Evolutionary conservation across 2,888 invertebrate species (phyloP).

Genomic region (Scaptomyza caliginosa): DNA sequence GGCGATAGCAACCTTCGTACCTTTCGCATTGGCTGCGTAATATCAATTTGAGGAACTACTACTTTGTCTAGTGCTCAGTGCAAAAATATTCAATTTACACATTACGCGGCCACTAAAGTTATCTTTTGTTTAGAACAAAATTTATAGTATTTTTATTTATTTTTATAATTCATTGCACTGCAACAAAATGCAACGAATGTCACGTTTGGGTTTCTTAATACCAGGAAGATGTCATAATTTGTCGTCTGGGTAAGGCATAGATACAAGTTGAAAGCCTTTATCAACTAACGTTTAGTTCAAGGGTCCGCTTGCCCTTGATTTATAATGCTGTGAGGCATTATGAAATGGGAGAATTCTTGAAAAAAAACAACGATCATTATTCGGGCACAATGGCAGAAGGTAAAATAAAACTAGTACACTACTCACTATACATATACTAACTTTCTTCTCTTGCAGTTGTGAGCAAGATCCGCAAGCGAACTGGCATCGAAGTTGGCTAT

Average conservation of each 20-base stretch:
- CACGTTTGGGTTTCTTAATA: background rate
- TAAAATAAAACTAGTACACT: conserved; percentile 13
- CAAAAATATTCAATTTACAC: conserved; percentile 24
- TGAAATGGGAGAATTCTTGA: conserved; percentile 29
- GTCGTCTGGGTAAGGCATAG: conserved; percentile 2
- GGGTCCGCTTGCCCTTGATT: background rate
- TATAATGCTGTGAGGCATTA: conserved; percentile 14
- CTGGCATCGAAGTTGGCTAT: conserved; percentile 82
- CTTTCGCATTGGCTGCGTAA: conserved; percentile 18
- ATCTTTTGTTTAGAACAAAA: background rate
- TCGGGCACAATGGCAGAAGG: conserved; percentile 61
- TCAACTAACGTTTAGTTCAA: conserved; percentile 3
- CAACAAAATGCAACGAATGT: conserved; percentile 12
- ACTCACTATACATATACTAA: background rate
- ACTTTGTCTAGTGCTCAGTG: conserved; percentile 31
- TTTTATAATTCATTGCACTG: background rate
- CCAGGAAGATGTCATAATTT: background rate
- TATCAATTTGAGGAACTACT: conserved; percentile 2
- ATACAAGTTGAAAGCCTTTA: background rate
- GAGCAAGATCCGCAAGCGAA: conserved; percentile 69
- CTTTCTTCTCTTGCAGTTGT: conserved; percentile 51
- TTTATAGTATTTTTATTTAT: background rate
- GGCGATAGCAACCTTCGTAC: background rate
- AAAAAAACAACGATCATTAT: conserved; percentile 39
- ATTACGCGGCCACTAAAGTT: conserved; percentile 25